Evolutionary conservation across 2,797 vertebrate genomes (phyloP).

Genomic region (Cuniculus paca): DNA sequence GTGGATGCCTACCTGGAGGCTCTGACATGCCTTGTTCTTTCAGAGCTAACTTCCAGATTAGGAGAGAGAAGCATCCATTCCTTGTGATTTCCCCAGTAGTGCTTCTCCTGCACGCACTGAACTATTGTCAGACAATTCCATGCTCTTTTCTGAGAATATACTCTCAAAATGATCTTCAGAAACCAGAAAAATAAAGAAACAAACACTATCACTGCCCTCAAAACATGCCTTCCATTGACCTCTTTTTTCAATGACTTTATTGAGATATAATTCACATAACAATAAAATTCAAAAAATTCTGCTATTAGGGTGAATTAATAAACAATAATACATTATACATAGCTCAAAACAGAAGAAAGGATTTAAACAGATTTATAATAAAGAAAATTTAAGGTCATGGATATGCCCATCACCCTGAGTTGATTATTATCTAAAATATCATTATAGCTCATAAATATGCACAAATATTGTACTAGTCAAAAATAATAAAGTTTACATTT

Average conservation of each 20-base stretch:
- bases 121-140: neutral
- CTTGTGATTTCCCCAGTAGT: too few species aligned
- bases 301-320: neutral
- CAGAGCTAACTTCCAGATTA: neutral
- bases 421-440: neutral
- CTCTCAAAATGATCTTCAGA: neutral
- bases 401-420: neutral
- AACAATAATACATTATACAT: neutral
- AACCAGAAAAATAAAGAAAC: neutral
- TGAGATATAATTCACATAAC: neutral
- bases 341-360: neutral
- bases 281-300: neutral
- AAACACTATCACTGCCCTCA: neutral
- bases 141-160: neutral
- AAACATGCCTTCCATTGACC: neutral
- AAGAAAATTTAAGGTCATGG: neutral
- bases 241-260: neutral
- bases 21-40: neutral
- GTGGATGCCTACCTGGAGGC: accelerated
- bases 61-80: neutral
- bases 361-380: neutral
- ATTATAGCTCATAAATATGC: neutral
- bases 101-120: neutral
- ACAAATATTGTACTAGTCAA: neutral
- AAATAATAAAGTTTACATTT: neutral